Evolutionary conservation across 2,797 vertebrate species (phyloP), one percentile per base, ranked within the genome.

Genomic region (Acipenser oxyrinchus): DNA sequence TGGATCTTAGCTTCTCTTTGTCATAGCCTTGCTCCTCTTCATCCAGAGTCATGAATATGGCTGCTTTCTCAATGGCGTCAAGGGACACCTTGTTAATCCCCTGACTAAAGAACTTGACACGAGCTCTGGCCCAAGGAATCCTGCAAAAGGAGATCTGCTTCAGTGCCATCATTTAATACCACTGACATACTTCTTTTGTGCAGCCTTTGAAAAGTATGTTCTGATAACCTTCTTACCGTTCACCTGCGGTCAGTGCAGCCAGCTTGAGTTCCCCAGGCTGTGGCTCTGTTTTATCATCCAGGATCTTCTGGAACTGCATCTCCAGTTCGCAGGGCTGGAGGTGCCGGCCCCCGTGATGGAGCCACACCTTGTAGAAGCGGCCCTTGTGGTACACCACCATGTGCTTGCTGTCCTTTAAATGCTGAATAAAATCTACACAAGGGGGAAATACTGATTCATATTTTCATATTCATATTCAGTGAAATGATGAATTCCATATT

Each of bases 231-330:
- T 0, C 10, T 10, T 71, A 94, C 96, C 95, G 91, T 50, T 93
- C 90, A 2, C 93, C 95, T 0, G 96, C 95, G 0, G 96, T 97
- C 68, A 96, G 87, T 0, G 93, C 88, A 0, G 93, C 94, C 72
- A 98, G 81, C 71, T 80, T 90, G 62, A 91, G 82, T 76, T 98
- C 96, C 2, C 93, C 94, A 0, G 89, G 86, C 80, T 93, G 91
- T 0, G 94, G 92, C 0, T 86, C 83, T 0, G 91, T 86, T 1
- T 85, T 84, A 49, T 98, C 93, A 0, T 88, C 92, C 72, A 99
- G 90, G 78, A 99, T 97, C 72, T 84, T 84, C 83, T 95, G 94
- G 84, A 97, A 94, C 78, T 99, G 96, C 66, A 83, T 75, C 84
- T 99, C 89, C 49, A 99, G 86, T 77, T 97, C 94, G 0, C 89